Evolutionary conservation across 1,140 invertebrate species (phyloP), one percentile per base, ranked within the genome.

Genomic region (Camponotus pennsylvanicus): DNA sequence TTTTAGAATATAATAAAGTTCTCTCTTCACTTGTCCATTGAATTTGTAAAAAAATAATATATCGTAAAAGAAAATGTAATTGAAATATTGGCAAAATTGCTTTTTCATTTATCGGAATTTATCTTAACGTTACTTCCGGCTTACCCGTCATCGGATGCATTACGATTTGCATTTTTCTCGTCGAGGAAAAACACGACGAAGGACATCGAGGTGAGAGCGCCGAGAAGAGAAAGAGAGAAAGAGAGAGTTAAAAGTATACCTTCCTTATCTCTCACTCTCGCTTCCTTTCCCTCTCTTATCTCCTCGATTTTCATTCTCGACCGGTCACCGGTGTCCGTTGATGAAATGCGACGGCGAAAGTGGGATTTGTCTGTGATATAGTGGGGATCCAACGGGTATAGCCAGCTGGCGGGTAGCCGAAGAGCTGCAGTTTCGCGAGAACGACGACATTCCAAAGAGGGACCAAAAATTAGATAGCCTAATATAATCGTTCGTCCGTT

Each of bases 321-420:
- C 86, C 85, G 86, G 80, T 85, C 80, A 71, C 86, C 85, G 86
- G 80, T 85, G 86, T 88, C 71, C 79, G 84, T 88, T 89, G 91
- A 92, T 92, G 91, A 92, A 92, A 92, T 87, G 70, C 49, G n/a
- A 84, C 70, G 86, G 91, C 91, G 93, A 94, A 93, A 94, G 94
- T 94, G 94, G 94, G 95, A 93, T 37, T 63, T 52, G 85, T 64
- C 80, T 66, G 82, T 75, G 21, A 57, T 13, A 76, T 86, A 93
- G 93, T 92, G 94, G 94, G 94, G 93, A 91, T 91, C 37, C 87
- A 63, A 64, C 85, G 92, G 91, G 93, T 95, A 94, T 95, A 94
- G 93, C 88, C 91, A 77, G 49, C 89, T 91, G 89, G 85, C 79
- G 86, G 92, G 88, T 87, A 87, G 87, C 79, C 78, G 88, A 88